Percentiles rank a stretch among this genome's conserved stretches.
These are phyloP conservation scores for Lochmaea capreae DNA, from an alignment of 2,888 invertebrate genomes.

Conservation along the genomic window DNA sequence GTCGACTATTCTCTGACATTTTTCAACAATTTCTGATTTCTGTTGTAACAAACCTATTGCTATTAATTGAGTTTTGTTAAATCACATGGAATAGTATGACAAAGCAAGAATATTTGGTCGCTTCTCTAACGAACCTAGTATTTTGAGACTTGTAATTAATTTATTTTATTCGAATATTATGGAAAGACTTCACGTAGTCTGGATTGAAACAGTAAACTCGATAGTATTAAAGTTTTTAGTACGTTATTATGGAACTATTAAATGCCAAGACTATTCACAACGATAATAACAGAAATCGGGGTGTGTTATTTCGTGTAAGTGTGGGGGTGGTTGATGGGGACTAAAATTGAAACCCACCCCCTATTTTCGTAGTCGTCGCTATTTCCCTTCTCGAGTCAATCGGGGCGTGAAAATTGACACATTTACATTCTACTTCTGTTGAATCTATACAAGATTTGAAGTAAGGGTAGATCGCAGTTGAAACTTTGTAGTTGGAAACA, in stretches of 20 bases:
- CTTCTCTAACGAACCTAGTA: too few relatives aligned
- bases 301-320: slow-evolving; percentile 45
- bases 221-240: background rate
- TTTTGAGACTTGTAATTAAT: too few relatives aligned
- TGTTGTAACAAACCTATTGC: too few relatives aligned
- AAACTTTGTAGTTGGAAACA: slow-evolving; percentile 5
- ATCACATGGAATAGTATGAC: too few relatives aligned
- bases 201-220: too few relatives aligned
- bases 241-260: background rate
- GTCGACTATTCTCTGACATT: too few relatives aligned
- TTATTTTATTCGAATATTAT: too few relatives aligned
- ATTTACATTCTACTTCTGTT: slow-evolving; percentile 64
- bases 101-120: too few relatives aligned
- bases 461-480: slow-evolving; percentile 40
- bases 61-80: too few relatives aligned
- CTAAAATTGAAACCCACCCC: slow-evolving; percentile 16
- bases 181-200: too few relatives aligned
- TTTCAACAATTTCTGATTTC: too few relatives aligned
- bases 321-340: slow-evolving; percentile 24
- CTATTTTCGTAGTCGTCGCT: slow-evolving; percentile 19
- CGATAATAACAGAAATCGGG: slow-evolving; percentile 40
- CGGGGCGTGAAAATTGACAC: slow-evolving; percentile 66
- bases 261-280: slow-evolving; percentile 3
- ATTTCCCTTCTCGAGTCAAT: slow-evolving; percentile 59
- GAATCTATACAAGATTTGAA: slow-evolving; percentile 58